Evolutionary conservation across 1,140 invertebrate genomes (phyloP), one percentile per base, ranked within the genome.

Genomic region (Pantala flavescens): DNA sequence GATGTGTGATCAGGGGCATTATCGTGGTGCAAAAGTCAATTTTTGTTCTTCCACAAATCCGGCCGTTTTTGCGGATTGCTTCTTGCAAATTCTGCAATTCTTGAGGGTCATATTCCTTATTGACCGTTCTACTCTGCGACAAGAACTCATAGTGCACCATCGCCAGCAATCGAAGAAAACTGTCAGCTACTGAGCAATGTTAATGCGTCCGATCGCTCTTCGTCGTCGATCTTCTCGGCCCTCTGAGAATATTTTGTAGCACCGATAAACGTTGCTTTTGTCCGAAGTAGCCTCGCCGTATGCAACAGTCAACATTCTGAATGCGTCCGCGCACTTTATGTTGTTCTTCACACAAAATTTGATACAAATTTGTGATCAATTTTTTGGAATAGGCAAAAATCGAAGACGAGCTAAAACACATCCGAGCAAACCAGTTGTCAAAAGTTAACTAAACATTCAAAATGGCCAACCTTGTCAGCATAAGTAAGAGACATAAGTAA

Each of bases 1-100:
- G 79, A 76, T 43, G 74, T 74, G 73, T 81, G 78, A 43, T 76
- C 73, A 24, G 77, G 78, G 14, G 78, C 79, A 77, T 82, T 82
- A 76, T 82, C 81, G 74, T 81, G 81, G 36, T 81, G 78, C 23
- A 81, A 75, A n/a, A 77, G 71, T 77, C 78, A 81, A 24, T 76
- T 75, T 23, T 74, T 49, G 43, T 16, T 11, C 16, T 49, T 49
- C 43, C 43, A 49, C 16, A 16, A 49, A 11, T 49, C 16, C 43
- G 43, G 43, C 16, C 43, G 43, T 49, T 49, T 49, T 49, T 49
- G 9, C 43, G 10, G 9, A 49, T 49, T 49, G 9, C 43, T 16
- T 49, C 43, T 16, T 16, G 43, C 43, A 49, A 49, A 49, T 16
- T 11, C 10, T 49, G 43, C 43, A 49, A 11, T 11, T 11, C 43